Evolutionary conservation across 2,888 invertebrate species (phyloP).

Genomic region (Melangyna quadrimaculata): DNA sequence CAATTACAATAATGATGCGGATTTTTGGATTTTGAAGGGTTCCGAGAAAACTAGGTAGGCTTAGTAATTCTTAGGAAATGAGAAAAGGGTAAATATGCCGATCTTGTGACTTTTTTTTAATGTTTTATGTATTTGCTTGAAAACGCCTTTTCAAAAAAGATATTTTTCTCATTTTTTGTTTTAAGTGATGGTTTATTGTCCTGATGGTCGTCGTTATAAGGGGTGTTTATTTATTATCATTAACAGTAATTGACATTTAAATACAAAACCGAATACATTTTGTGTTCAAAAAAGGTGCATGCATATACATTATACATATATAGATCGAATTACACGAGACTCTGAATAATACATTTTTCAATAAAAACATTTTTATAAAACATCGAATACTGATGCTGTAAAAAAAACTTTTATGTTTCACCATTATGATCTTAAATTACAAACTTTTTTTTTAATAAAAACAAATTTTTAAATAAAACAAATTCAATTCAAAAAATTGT

Average conservation of each 20-base stretch:
- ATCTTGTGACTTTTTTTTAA: not conserved
- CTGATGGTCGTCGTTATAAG: not conserved
- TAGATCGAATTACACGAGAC: too few species aligned
- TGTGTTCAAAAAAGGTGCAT: too few species aligned
- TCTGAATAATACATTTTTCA: too few species aligned
- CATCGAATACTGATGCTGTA: too few species aligned
- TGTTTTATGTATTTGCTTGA: not conserved
- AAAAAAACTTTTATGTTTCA: too few species aligned
- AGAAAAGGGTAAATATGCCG: not conserved
- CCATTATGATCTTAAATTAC: too few species aligned
- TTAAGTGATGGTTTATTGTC: not conserved
- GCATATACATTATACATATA: too few species aligned
- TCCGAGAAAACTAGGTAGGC: not conserved
- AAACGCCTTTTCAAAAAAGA: not conserved
- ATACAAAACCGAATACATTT: too few species aligned
- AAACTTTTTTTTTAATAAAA: too few species aligned
- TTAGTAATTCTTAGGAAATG: not conserved
- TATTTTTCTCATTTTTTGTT: not conserved
- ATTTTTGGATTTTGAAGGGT: constrained; percentile 4
- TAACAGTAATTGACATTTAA: not conserved
- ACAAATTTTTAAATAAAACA: too few species aligned
- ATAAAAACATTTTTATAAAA: too few species aligned
- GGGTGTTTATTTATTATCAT: not conserved
- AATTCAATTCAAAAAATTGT: too few species aligned
- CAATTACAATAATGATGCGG: not conserved